Conservation (phyloP, 2,888 invertebrate species). For the Eilema caniola region DNA sequence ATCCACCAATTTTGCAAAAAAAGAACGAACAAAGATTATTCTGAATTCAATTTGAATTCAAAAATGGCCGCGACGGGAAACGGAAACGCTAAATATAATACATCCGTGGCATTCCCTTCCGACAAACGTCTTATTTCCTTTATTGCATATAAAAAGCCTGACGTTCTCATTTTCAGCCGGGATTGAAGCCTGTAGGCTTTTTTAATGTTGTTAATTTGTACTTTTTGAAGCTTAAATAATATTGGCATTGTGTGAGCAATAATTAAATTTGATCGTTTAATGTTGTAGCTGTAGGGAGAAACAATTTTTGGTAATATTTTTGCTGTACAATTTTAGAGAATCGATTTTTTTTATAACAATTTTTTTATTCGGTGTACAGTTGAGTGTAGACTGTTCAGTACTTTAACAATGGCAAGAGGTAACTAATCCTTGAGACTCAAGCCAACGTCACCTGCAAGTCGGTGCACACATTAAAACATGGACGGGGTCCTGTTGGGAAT, state of each 20-base stretch:
- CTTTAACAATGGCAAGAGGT: no score
- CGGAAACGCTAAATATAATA: slow-evolving; percentile 47
- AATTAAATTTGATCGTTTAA: slow-evolving; percentile 18
- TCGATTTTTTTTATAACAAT: neutral
- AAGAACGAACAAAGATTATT: slow-evolving; percentile 9
- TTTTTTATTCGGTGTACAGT: no score
- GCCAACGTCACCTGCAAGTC: no score
- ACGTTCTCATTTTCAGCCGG: slow-evolving; percentile 40
- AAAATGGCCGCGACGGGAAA: slow-evolving; percentile 27
- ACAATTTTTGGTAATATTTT: neutral
- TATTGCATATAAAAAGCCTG: slow-evolving; percentile 41
- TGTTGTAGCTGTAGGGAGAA: neutral
- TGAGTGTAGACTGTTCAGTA: no score
- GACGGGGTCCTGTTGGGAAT: no score
- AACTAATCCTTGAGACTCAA: no score
- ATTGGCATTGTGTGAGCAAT: slow-evolving; percentile 25
- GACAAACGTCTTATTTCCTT: slow-evolving; percentile 52
- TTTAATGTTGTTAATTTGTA: slow-evolving; percentile 40
- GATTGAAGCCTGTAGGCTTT: slow-evolving; percentile 32
- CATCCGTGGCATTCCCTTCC: slow-evolving; percentile 42
- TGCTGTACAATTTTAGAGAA: neutral
- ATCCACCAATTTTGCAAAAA: neutral
- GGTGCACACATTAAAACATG: no score
- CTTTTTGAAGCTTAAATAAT: slow-evolving; percentile 42
- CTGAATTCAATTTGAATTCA: slow-evolving; percentile 20